phyloP scores from a whole-genome alignment of 35 echinoderm and acorn worm species.

The Stichopus chloronotus region DNA sequence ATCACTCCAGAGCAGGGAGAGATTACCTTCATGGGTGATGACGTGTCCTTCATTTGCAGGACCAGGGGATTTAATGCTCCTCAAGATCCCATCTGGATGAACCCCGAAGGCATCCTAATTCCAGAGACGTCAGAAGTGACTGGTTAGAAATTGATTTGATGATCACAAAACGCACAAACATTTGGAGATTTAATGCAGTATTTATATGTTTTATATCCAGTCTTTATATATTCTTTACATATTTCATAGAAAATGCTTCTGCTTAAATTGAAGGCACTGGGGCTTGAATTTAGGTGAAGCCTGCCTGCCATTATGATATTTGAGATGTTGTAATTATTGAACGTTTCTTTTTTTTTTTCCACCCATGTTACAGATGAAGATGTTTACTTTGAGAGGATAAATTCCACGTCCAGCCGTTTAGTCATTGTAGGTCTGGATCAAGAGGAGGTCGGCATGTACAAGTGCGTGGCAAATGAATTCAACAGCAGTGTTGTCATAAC shows the following conservation, averaged over 20 bases:
- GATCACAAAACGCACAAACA: too few relatives aligned
- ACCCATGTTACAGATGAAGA: constrained; percentile 16
- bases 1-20: constrained; percentile 73
- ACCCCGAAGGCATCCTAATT: constrained; percentile 45
- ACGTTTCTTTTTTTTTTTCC: background rate
- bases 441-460: constrained; percentile 72
- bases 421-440: constrained; percentile 47
- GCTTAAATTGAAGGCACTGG: too few relatives aligned
- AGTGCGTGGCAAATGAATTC: constrained; percentile 70
- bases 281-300: too few relatives aligned
- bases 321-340: too few relatives aligned
- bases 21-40: constrained; percentile 80
- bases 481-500: constrained; percentile 76
- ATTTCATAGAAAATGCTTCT: too few relatives aligned
- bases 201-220: too few relatives aligned
- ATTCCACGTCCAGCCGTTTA: constrained; percentile 72
- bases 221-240: too few relatives aligned
- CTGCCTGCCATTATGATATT: too few relatives aligned
- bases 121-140: background rate
- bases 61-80: constrained; percentile 73
- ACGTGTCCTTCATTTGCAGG: constrained; percentile 67
- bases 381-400: constrained; percentile 65
- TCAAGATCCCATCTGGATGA: constrained; percentile 66
- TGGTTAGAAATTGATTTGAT: too few relatives aligned
- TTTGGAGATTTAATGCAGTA: too few relatives aligned